Percentiles rank a stretch among this genome's conserved stretches.
These are phyloP conservation scores for Pachyseris speciosa DNA, from an alignment of 64 coral and sea anemone genomes.

Conservation along the genomic window DNA sequence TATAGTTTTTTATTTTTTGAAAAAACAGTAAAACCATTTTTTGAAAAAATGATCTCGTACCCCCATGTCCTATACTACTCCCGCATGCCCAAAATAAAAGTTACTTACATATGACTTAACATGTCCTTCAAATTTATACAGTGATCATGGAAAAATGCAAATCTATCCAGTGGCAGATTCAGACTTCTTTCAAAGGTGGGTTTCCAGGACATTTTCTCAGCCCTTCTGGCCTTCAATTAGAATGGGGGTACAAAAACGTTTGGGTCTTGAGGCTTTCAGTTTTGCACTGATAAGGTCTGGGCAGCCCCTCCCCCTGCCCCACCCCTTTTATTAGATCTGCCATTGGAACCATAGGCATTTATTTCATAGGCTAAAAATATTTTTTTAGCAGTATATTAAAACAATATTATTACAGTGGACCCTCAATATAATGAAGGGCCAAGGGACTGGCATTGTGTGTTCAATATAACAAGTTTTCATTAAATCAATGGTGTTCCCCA, in stretches of 20 bases:
- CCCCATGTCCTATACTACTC: too few relatives aligned
- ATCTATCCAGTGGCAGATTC: neutral
- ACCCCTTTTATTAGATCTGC: conserved; percentile 4
- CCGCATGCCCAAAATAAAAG: neutral
- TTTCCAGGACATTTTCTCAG: neutral
- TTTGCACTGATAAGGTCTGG: neutral
- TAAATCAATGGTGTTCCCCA: too few relatives aligned
- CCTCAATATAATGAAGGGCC: too few relatives aligned
- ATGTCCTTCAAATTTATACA: conserved; percentile 3
- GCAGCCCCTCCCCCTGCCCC: neutral
- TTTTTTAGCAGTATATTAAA: neutral
- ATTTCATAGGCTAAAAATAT: neutral
- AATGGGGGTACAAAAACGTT: neutral
- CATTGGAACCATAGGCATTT: conserved; percentile 5
- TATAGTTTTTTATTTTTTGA: too few relatives aligned
- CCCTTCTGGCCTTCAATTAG: neutral
- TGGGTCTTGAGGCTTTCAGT: neutral
- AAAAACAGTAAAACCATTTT: too few relatives aligned
- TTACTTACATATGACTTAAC: neutral
- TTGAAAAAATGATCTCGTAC: too few relatives aligned
- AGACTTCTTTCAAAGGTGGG: neutral
- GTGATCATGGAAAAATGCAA: conserved; percentile 1
- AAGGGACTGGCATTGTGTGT: too few relatives aligned
- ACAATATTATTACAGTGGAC: neutral
- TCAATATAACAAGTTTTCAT: too few relatives aligned